Evolutionary conservation across 2,113 vertebrate genomes (phyloP).

Genomic region (Proteles cristata): DNA sequence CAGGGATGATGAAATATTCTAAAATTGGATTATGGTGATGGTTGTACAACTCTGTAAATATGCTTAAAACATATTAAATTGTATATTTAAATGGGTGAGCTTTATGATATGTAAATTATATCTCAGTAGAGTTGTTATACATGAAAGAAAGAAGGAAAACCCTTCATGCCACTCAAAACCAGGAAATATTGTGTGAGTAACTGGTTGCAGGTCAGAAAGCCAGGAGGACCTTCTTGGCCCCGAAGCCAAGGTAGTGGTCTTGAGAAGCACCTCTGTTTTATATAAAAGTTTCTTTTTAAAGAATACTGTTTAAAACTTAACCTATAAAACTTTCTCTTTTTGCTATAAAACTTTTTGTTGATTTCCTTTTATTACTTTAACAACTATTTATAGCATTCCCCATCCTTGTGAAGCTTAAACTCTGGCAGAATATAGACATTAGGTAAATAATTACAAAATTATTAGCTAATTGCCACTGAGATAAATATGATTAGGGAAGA

Average conservation of each 20-base stretch:
- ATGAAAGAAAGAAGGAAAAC: conserved; percentile 6
- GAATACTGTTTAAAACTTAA: conserved; percentile 15
- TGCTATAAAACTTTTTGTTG: neutral
- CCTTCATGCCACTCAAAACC: neutral
- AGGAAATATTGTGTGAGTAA: neutral
- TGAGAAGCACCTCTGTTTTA: neutral
- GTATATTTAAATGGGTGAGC: conserved; percentile 9
- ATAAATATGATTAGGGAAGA: conserved; percentile 35
- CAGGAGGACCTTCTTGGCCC: neutral
- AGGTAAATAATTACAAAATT: conserved; percentile 40
- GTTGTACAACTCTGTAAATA: neutral
- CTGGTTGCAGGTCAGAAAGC: conserved; percentile 7
- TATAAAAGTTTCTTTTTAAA: neutral
- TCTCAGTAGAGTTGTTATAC: conserved; percentile 28
- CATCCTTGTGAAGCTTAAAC: conserved; percentile 23
- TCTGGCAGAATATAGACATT: conserved; percentile 33
- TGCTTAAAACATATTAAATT: conserved; percentile 21
- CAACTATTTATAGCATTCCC: neutral
- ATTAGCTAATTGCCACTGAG: conserved; percentile 33
- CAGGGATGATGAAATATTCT: neutral
- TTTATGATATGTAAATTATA: conserved; percentile 42
- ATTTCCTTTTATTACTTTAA: conserved; percentile 50
- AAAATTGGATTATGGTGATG: conserved; percentile 41
- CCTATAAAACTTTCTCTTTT: neutral
- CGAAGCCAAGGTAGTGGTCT: neutral